Percentiles rank a stretch among this genome's conserved stretches.
Evolutionary conservation across 2,888 invertebrate species (phyloP).

Genomic region (Adelognathus sp.): DNA sequence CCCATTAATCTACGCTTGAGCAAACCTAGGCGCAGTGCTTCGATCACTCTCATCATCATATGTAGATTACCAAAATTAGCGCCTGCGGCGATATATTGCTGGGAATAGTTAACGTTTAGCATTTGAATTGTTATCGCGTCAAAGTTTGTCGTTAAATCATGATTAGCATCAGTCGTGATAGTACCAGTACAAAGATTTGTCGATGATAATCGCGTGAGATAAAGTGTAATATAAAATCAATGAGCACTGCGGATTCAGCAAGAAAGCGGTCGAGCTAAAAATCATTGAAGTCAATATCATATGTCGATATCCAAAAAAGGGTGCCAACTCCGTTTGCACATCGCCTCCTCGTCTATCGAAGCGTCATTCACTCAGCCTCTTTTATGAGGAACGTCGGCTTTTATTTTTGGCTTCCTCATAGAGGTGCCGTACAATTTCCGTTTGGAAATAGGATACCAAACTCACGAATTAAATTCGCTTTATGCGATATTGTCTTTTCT

Average conservation of each 20-base stretch:
- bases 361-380: no score
- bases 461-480: no score
- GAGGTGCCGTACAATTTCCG: no score
- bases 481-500: no score
- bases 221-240: background rate
- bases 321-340: no score
- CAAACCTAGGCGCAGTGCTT: background rate
- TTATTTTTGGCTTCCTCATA: no score
- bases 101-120: slow-evolving; percentile 18
- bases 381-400: no score
- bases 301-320: background rate
- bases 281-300: background rate
- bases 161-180: background rate
- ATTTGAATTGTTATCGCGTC: slow-evolving; percentile 2
- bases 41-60: background rate
- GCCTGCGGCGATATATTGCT: background rate
- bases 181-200: background rate
- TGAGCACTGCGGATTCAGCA: slow-evolving; percentile 17
- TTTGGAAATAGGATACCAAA: no score
- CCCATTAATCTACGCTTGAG: background rate
- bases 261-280: background rate
- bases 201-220: background rate
- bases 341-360: no score
- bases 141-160: background rate
- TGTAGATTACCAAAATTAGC: background rate